Conservation (phyloP, 2,888 invertebrate species). For the Drosophila acutilabella region DNA sequence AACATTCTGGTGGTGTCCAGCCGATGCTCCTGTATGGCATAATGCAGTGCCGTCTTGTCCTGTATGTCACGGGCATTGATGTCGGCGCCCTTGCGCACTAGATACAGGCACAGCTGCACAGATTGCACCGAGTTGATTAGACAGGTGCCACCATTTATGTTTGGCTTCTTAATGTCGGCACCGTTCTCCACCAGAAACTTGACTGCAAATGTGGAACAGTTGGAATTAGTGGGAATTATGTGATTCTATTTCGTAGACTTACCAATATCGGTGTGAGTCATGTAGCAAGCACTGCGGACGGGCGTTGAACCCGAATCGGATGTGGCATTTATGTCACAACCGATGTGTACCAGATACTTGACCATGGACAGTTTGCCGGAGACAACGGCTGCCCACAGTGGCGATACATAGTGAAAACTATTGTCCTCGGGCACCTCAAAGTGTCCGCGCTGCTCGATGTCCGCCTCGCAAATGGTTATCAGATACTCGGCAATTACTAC, state of each 20-base stretch:
- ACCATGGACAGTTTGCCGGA: constrained; percentile 92
- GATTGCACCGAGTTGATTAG: constrained; percentile 97
- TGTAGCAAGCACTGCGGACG: constrained; percentile 96
- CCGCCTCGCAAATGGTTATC: constrained; percentile 92
- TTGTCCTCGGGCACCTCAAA: constrained; percentile 94
- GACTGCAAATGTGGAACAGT: constrained; percentile 85
- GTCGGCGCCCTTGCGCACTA: constrained; percentile 92
- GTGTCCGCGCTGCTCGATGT: constrained; percentile 93
- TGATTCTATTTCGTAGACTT: constrained; percentile 14
- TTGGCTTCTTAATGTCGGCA: constrained; percentile 93
- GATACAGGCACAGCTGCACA: constrained; percentile 91
- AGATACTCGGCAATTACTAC: constrained; percentile 94
- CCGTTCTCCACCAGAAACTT: constrained; percentile 91
- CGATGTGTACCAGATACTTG: constrained; percentile 91
- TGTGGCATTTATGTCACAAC: constrained; percentile 93
- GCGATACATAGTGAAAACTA: constrained; percentile 91
- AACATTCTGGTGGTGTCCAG: constrained; percentile 93
- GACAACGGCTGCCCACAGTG: constrained; percentile 96
- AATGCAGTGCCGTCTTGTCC: constrained; percentile 95
- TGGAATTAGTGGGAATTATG: neutral
- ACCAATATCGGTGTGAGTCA: constrained; percentile 92
- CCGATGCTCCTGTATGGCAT: constrained; percentile 94
- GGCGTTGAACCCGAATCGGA: constrained; percentile 96
- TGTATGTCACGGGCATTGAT: constrained; percentile 96
- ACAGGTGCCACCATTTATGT: constrained; percentile 96